Evolutionary conservation across 2,797 vertebrate species (phyloP).

Genomic region (Tympanoctomys barrerae): DNA sequence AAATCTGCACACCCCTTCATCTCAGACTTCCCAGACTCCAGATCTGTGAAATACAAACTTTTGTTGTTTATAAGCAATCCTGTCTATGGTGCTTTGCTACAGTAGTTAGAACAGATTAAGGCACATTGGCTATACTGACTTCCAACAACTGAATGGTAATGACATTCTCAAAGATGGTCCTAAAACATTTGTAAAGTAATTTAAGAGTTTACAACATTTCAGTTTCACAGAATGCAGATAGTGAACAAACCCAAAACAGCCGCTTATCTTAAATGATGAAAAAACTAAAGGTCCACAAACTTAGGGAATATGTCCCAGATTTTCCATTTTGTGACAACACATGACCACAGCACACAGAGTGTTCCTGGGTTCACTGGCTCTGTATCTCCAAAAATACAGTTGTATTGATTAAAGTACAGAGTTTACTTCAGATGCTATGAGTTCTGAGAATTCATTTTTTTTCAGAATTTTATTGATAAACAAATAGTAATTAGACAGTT

Average conservation of each 20-base stretch:
- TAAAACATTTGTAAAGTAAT: neutral
- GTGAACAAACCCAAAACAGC: neutral
- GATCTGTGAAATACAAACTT: neutral
- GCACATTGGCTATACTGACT: neutral
- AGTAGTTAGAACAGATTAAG: neutral
- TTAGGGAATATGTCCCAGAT: neutral
- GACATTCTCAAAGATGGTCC: neutral
- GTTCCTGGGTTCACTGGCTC: no score
- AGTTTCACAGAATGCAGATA: neutral
- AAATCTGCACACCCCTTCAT: neutral
- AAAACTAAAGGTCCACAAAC: neutral
- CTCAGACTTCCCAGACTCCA: neutral
- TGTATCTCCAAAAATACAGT: neutral
- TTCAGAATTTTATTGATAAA: no score
- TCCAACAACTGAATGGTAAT: neutral
- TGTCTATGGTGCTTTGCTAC: neutral
- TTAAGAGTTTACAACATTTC: neutral
- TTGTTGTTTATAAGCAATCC: neutral
- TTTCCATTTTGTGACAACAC: neutral
- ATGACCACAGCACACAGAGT: neutral
- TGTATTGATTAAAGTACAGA: neutral
- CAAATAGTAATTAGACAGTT: no score
- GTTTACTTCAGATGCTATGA: neutral
- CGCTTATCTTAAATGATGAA: conserved; percentile 6
- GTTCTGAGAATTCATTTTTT: no score